These are phyloP conservation scores for Eumeta japonica DNA, from an alignment of 1,140 invertebrate genomes.

Conservation along the genomic window DNA sequence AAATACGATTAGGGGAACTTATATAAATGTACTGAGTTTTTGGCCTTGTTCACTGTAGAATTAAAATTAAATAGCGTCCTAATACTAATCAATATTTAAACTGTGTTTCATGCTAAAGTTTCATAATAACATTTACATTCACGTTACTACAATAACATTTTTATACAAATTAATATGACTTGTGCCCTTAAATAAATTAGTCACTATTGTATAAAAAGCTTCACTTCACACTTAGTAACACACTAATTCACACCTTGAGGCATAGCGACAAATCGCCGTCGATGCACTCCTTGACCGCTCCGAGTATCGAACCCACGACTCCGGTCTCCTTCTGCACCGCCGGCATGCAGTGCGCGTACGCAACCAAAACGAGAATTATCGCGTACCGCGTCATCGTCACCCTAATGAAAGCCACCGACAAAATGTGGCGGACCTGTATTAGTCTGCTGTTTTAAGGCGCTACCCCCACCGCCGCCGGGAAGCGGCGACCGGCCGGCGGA, in stretches of 20 bases:
- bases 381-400: conserved; percentile 32
- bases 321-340: conserved; percentile 33
- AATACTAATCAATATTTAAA: too few species aligned
- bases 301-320: conserved; percentile 28
- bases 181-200: too few species aligned
- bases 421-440: conserved; percentile 39
- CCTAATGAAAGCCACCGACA: conserved; percentile 37
- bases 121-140: too few species aligned
- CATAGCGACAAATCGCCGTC: conserved; percentile 44
- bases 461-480: conserved; percentile 32
- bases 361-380: conserved; percentile 37
- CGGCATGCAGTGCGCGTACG: conserved; percentile 35
- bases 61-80: too few species aligned
- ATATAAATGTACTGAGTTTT: too few species aligned
- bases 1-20: too few species aligned
- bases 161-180: too few species aligned
- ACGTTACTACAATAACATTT: too few species aligned
- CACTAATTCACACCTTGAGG: conserved; percentile 32
- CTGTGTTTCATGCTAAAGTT: too few species aligned
- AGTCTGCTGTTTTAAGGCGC: conserved; percentile 41
- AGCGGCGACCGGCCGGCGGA: conserved; percentile 24
- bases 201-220: conserved; percentile 12
- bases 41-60: too few species aligned
- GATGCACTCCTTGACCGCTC: conserved; percentile 42
- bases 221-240: conserved; percentile 9